Evolutionary conservation across 2,113 vertebrate species (phyloP).

Genomic region (Mormoops blainvillei): DNA sequence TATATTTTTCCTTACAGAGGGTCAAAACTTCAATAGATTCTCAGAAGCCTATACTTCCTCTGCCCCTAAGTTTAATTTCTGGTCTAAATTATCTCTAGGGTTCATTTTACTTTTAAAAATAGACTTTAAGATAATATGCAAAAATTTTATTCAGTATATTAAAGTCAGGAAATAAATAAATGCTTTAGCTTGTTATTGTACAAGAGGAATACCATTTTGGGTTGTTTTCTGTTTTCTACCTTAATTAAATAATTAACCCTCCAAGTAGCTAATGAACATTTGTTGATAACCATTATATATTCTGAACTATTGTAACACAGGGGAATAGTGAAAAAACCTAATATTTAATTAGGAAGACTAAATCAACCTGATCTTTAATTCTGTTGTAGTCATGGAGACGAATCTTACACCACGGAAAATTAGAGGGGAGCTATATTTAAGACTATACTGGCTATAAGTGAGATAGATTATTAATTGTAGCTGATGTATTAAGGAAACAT

Average conservation of each 20-base stretch:
- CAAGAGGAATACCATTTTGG: neutral
- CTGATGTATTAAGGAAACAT: neutral
- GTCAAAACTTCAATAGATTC: neutral
- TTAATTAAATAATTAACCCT: neutral
- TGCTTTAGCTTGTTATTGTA: neutral
- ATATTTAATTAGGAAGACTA: neutral
- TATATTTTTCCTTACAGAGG: neutral
- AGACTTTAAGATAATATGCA: neutral
- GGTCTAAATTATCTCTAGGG: neutral
- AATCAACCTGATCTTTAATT: neutral
- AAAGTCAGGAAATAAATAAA: constrained; percentile 17
- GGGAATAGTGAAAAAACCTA: neutral
- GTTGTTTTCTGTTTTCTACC: neutral
- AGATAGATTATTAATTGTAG: neutral
- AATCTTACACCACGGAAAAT: neutral
- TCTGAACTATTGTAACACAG: neutral
- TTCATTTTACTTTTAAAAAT: constrained; percentile 38
- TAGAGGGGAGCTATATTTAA: neutral
- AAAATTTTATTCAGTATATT: neutral
- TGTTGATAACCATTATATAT: neutral
- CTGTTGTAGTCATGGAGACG: neutral
- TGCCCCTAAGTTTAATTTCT: neutral
- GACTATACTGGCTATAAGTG: neutral
- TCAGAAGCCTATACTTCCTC: neutral
- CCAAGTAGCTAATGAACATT: neutral